Conservation (phyloP, 2,888 invertebrate genomes). For the Hydroisotoma schaefferi region DNA sequence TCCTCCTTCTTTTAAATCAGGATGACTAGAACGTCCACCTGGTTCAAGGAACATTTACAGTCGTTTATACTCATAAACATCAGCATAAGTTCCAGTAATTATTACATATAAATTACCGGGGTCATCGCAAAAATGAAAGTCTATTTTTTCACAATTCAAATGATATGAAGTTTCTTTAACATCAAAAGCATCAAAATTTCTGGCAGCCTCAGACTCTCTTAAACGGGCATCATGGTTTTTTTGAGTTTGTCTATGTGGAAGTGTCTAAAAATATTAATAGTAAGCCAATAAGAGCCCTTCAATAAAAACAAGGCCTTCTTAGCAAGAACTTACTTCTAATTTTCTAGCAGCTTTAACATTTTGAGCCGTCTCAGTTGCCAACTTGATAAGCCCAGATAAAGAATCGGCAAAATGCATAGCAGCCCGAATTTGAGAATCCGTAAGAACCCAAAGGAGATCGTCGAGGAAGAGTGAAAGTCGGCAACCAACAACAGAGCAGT, state of each 20-base stretch:
- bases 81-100: neutral
- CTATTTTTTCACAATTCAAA: conserved; percentile 85
- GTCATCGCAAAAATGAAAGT: conserved; percentile 95
- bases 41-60: conserved; percentile 24
- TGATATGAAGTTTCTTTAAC: conserved; percentile 98
- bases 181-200: conserved; percentile 57
- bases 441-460: conserved; percentile 94
- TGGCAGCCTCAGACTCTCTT: conserved; percentile 29
- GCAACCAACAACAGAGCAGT: conserved; percentile 89
- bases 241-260: conserved; percentile 72
- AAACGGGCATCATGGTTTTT: conserved; percentile 58
- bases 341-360: conserved; percentile 80
- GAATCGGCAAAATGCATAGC: conserved; percentile 86
- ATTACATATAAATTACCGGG: conserved; percentile 63
- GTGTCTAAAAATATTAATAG: conserved; percentile 44
- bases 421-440: conserved; percentile 91
- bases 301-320: neutral
- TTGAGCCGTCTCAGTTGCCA: conserved; percentile 72
- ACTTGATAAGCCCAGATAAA: conserved; percentile 73
- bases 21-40: conserved; percentile 81
- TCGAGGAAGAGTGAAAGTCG: conserved; percentile 88
- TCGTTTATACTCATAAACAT: neutral
- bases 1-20: conserved; percentile 76
- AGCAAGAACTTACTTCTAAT: conserved; percentile 61
- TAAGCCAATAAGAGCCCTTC: neutral